Base-by-base conservation (phyloP, 2,113 vertebrate species). In the Meriones unguiculatus region DNA sequence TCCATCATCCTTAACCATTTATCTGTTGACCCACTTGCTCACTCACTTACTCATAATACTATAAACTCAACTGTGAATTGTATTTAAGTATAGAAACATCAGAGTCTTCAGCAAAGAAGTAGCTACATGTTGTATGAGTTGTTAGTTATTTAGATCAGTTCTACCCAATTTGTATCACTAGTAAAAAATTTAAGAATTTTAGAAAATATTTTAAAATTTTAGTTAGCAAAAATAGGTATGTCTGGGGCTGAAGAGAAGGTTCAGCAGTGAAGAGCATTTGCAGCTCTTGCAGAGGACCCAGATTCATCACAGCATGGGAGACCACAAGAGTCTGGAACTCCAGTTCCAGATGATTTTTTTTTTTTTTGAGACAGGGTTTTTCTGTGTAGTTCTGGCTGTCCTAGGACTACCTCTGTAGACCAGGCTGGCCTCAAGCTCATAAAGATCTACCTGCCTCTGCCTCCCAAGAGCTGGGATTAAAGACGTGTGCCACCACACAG, bases 31-130 rank as follows among this genome's bases (percentile, higher is more conserved):
- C n/a, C 13, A 17, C 28, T 77, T 50, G 25, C 75, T 77, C 4
- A 7, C 17, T 12, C 62, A 17, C 57, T 54, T 38, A 24, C 18
- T 59, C 17, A 72, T 38, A 59, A 76, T 28, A 38, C 12, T 50
- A 30, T 70, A 78, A 22, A 62, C 87, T 77, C 92, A 22, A 85
- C 28, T 88, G 35, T 91, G 78, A 93, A 75, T 91, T 78, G 52
- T 12, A 91, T 30, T n/a, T 62, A 84, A 69, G 10, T 46, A 32
- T 73, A 57, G 38, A 10, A 50, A 38, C 81, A 90, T 28, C 84
- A 46, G 57, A 22, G 22, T 70, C 65, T 35, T 77, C 28, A 82
- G 28, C 8, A 91, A 73, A 52, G 85, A 72, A 46, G 52, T 7
- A 65, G 1, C 41, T 38, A 41, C 9, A 9, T 57, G 17, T 64